Conservation (phyloP, 1,140 invertebrate genomes). For the Heliconius himera region DNA sequence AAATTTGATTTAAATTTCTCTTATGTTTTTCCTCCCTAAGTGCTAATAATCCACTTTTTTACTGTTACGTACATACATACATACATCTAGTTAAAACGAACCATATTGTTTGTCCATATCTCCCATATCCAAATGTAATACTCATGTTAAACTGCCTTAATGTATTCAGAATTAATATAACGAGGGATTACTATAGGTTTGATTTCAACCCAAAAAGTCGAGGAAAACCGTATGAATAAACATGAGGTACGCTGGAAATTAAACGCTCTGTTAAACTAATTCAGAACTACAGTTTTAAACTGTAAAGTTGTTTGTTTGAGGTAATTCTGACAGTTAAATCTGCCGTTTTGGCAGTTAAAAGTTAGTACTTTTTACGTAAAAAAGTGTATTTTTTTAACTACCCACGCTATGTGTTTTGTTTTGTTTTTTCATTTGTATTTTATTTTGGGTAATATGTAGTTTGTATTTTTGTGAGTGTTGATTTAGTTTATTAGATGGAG, state of each 20-base stretch:
- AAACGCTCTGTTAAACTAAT: conserved; percentile 27
- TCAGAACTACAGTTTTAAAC: conserved; percentile 26
- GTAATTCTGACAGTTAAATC: conserved; percentile 21
- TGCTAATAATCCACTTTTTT: too few species aligned
- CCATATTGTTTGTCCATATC: too few species aligned
- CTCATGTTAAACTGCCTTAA: background rate
- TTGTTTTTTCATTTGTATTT: background rate
- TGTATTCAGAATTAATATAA: conserved; percentile 16
- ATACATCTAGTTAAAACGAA: background rate
- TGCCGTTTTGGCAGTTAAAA: conserved; percentile 17
- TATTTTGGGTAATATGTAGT: background rate
- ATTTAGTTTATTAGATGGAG: too few species aligned
- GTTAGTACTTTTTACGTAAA: background rate
- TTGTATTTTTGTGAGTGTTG: background rate
- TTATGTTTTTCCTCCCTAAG: too few species aligned
- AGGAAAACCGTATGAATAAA: conserved; percentile 22
- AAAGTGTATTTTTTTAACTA: background rate
- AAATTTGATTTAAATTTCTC: too few species aligned
- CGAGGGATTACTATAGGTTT: conserved; percentile 14
- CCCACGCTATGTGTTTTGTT: background rate
- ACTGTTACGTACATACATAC: background rate
- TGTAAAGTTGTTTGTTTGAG: conserved; percentile 25
- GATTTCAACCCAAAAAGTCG: conserved; percentile 22
- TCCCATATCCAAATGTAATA: background rate
- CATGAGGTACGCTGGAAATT: conserved; percentile 20